Conservation (phyloP, 2,113 vertebrate species). For the Astur gentilis region DNA sequence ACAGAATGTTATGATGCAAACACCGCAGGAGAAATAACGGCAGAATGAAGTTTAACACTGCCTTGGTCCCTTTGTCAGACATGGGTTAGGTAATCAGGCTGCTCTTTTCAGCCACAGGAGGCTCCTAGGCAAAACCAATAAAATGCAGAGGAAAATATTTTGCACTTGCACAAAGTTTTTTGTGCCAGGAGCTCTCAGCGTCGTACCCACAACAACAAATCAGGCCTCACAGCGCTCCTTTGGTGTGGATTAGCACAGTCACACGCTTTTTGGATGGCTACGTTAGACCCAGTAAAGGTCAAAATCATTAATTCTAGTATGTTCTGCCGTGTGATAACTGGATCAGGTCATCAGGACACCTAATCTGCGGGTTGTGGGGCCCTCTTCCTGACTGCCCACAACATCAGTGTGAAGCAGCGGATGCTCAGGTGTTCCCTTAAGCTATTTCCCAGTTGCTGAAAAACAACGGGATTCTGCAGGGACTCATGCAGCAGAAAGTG, state of each 20-base stretch:
- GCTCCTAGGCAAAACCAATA: neutral
- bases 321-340: neutral
- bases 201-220: neutral
- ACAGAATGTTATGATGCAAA: accelerated
- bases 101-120: neutral
- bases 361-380: neutral
- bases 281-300: neutral
- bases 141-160: neutral
- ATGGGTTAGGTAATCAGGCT: neutral
- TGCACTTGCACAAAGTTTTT: neutral
- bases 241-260: neutral
- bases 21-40: neutral
- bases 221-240: accelerated
- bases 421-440: neutral
- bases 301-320: neutral
- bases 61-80: accelerated
- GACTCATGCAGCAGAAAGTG: accelerated
- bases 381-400: neutral
- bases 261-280: neutral
- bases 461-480: neutral
- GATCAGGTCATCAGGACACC: neutral
- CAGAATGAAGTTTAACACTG: neutral
- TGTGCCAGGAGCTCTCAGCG: neutral
- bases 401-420: neutral
- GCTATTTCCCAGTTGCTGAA: neutral